Percentiles rank a stretch among this genome's conserved stretches.
Conservation (phyloP, 92 coral and sea anemone species). For the Pocillopora meandrina region DNA sequence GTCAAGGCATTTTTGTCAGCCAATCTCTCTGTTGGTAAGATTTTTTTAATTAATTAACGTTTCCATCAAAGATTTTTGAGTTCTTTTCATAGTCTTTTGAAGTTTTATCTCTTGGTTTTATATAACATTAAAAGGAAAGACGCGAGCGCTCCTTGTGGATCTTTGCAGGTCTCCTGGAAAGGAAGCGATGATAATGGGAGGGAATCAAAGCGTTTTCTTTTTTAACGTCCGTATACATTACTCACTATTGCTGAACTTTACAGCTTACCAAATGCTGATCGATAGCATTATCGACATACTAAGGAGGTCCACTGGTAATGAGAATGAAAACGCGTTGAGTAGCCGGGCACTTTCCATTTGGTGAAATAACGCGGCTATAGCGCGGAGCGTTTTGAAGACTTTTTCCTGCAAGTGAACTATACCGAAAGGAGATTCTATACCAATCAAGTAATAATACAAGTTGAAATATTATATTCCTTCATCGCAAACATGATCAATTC, state of each 20-base stretch:
- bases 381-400: conserved; percentile 26
- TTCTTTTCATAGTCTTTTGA: too few species aligned
- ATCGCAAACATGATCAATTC: too few species aligned
- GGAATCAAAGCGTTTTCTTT: conserved; percentile 39
- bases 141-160: too few species aligned
- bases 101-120: too few species aligned
- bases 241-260: conserved; percentile 44
- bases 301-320: conserved; percentile 7
- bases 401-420: conserved; percentile 29
- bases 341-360: conserved; percentile 16
- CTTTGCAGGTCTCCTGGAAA: conserved; percentile 38
- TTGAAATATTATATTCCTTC: too few species aligned
- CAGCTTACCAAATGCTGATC: conserved; percentile 42
- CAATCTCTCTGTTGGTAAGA: too few species aligned
- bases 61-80: too few species aligned
- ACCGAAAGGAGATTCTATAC: conserved; percentile 46
- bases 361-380: conserved; percentile 54
- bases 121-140: too few species aligned
- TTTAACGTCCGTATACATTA: conserved; percentile 58
- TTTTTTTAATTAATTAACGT: too few species aligned
- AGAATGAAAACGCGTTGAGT: conserved; percentile 6
- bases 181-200: conserved; percentile 40
- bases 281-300: conserved; percentile 26
- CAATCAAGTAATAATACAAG: conserved; percentile 39
- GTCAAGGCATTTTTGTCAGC: too few species aligned